Conservation (phyloP, 1,140 invertebrate species). For the Nebria ingens region DNA sequence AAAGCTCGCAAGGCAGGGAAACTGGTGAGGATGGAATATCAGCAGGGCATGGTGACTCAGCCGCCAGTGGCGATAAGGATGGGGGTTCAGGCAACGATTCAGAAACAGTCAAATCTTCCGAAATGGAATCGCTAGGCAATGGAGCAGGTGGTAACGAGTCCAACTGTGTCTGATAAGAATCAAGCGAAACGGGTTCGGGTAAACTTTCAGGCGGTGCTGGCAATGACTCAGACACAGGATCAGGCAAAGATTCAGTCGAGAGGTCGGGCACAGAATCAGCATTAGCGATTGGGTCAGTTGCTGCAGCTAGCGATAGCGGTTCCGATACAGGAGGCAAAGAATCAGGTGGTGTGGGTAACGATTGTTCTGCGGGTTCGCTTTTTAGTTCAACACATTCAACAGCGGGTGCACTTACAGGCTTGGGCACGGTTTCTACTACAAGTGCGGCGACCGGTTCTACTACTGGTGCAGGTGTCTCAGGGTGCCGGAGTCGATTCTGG, state of each 20-base stretch:
- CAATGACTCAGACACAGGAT: constrained; percentile 30
- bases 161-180: not conserved
- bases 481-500: not conserved
- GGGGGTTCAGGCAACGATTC: constrained; percentile 15
- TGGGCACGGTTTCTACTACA: not conserved
- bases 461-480: constrained; percentile 15
- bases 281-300: constrained; percentile 4
- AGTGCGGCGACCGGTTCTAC: not conserved
- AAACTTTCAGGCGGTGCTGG: constrained; percentile 19
- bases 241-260: constrained; percentile 33
- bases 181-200: not conserved
- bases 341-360: not conserved
- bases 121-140: constrained; percentile 24
- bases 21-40: constrained; percentile 12
- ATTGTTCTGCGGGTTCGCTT: not conserved
- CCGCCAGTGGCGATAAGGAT: constrained; percentile 10
- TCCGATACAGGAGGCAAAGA: not conserved
- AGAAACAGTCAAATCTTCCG: constrained; percentile 26
- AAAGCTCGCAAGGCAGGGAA: too few relatives aligned
- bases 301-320: not conserved
- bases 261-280: constrained; percentile 31
- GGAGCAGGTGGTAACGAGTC: constrained; percentile 30
- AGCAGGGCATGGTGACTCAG: constrained; percentile 14
- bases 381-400: not conserved
- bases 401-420: not conserved